Percentiles rank a stretch among this genome's conserved stretches.
phyloP scores from a whole-genome alignment of 2,113 vertebrate genomes.

The Cottus gobio region DNA sequence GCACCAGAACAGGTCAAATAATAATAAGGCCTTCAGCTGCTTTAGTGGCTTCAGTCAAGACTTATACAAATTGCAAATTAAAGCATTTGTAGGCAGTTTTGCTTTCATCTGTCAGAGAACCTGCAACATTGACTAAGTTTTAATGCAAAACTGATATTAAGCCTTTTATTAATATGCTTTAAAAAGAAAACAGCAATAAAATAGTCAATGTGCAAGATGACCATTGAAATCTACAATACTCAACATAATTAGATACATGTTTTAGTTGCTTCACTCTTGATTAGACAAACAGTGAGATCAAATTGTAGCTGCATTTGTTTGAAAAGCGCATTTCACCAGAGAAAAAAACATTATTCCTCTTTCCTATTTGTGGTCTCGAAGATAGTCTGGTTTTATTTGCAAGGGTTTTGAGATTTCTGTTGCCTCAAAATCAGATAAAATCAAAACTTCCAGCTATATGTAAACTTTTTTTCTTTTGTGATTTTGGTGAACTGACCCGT shows the following conservation, averaged over 20 bases:
- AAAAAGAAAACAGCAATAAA: background rate
- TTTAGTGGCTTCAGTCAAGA: background rate
- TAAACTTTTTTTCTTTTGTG: background rate
- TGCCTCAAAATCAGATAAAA: background rate
- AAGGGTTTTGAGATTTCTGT: background rate
- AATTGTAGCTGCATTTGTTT: background rate
- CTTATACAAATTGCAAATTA: background rate
- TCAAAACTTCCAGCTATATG: background rate
- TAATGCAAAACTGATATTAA: background rate
- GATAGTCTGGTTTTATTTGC: background rate
- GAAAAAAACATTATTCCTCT: background rate
- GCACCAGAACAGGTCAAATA: background rate
- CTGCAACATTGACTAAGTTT: background rate
- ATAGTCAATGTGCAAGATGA: background rate
- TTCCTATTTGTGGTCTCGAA: background rate
- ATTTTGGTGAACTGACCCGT: background rate
- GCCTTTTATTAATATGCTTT: background rate
- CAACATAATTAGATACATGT: background rate
- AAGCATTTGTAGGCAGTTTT: background rate
- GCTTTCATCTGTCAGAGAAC: too few relatives aligned
- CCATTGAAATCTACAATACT: background rate
- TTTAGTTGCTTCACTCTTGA: background rate
- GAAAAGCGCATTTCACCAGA: background rate
- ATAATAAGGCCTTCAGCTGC: background rate
- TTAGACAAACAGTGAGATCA: background rate